These are phyloP conservation scores for Danio aesculapii DNA, from an alignment of 2,797 vertebrate species.

Conservation along the genomic window DNA sequence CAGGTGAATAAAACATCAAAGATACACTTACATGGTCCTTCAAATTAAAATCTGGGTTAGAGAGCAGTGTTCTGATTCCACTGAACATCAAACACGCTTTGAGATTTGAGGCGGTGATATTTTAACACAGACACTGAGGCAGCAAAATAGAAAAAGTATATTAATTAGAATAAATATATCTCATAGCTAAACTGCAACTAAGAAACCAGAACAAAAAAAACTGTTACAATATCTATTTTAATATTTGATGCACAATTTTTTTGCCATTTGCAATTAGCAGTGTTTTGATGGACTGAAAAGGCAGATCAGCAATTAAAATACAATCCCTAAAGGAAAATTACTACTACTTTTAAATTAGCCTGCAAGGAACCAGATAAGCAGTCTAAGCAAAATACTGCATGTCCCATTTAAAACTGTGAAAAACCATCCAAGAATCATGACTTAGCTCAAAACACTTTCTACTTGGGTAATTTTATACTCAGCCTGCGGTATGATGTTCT, in stretches of 20 bases:
- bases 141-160: not conserved
- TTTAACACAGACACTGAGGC: slow-evolving; percentile 31
- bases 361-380: not conserved
- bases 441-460: slow-evolving; percentile 7
- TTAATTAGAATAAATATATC: not conserved
- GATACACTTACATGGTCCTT: slow-evolving; percentile 43
- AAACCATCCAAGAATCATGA: not conserved
- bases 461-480: slow-evolving; percentile 1
- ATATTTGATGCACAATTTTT: slow-evolving; percentile 17
- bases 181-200: not conserved
- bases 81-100: slow-evolving; percentile 52
- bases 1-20: slow-evolving; percentile 62
- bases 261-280: not conserved
- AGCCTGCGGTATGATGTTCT: not conserved
- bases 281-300: not conserved
- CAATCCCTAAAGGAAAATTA: slow-evolving; percentile 2
- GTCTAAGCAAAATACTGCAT: not conserved
- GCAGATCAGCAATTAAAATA: slow-evolving; percentile 3
- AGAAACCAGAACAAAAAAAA: not conserved
- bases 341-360: not conserved
- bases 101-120: slow-evolving; percentile 15
- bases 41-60: slow-evolving; percentile 52
- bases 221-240: slow-evolving; percentile 7
- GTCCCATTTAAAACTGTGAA: not conserved
- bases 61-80: slow-evolving; percentile 40